These are phyloP conservation scores for Halesus radiatus DNA, from an alignment of 1,140 invertebrate genomes.

Conservation along the genomic window DNA sequence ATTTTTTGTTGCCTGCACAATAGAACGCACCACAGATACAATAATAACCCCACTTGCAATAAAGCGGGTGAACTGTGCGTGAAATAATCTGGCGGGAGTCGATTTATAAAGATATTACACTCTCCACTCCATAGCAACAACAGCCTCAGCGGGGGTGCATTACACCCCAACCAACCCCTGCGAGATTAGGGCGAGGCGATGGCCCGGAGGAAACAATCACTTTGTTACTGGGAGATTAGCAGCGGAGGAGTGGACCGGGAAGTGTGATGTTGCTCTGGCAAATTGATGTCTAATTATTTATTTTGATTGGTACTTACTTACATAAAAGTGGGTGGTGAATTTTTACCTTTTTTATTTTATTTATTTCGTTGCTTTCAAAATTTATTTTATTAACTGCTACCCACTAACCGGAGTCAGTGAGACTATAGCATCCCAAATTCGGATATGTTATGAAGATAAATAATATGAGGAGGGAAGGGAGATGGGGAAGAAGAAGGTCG, in stretches of 20 bases:
- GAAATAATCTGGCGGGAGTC: constrained; percentile 55
- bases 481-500: too few relatives aligned
- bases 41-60: constrained; percentile 33
- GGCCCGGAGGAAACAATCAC: constrained; percentile 43
- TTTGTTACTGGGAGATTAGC: constrained; percentile 36
- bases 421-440: too few relatives aligned
- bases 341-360: too few relatives aligned
- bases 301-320: too few relatives aligned
- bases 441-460: too few relatives aligned
- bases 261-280: constrained; percentile 14
- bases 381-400: too few relatives aligned
- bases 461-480: too few relatives aligned
- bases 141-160: constrained; percentile 34
- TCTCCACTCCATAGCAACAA: background rate
- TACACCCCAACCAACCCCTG: constrained; percentile 29
- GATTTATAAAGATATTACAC: constrained; percentile 58
- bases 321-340: too few relatives aligned
- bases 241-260: background rate
- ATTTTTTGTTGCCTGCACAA: background rate
- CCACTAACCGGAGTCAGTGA: too few relatives aligned
- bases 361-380: too few relatives aligned
- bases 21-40: background rate
- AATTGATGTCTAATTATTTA: background rate
- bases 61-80: constrained; percentile 56
- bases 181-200: constrained; percentile 31